Evolutionary conservation across 2,113 vertebrate species (phyloP), one percentile per base, ranked within the genome.

Genomic region (Gallinago undulata): DNA sequence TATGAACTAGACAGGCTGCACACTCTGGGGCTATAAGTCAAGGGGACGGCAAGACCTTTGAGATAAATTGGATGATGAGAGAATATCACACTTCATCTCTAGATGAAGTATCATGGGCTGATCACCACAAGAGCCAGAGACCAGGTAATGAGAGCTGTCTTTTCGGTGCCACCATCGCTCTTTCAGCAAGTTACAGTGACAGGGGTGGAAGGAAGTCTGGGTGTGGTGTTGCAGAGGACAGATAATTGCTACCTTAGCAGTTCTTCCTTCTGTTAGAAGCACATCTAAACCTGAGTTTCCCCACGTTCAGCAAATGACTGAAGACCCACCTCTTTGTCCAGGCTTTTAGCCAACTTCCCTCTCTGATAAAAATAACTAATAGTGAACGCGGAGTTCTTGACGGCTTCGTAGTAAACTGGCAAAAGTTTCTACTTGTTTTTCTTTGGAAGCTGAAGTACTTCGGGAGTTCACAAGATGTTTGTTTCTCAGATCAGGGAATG

Each of bases 321-420:
- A 82, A 89, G 74, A 89, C 57, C 43, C 83, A 67, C 53, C 51
- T 89, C 45, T 93, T 91, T 95, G 62, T 85, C 87, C 57, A 69
- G 84, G 87, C 66, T 60, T 87, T 84, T 60, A 82, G 75, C 77
- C 89, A 95, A 48, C 81, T 97, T 95, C 77, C 48, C 45, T 84
- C 51, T 89, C 30, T 53, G 84, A 85, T 59, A 78, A 94, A 94
- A 92, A 88, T 78, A 93, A 62, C 78, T 87, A 60, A 56, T 8
- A 75, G 39, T 9, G 31, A 93, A 72, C 76, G 27, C 1, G 1
- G 39, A 39, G 25, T 5, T 66, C 68, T 93, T 87, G 70, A 31
- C 45, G 72, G 51, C 78, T 95, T 86, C 2, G 1, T 55, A 57
- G 88, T n/a, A 81, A 89, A 64, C 68, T 72, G 35, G 39, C 55